A percentile compares a stretch with the other conserved stretches of the same genome.
Conservation (phyloP, 2,113 vertebrate genomes). For the Salminus brasiliensis region DNA sequence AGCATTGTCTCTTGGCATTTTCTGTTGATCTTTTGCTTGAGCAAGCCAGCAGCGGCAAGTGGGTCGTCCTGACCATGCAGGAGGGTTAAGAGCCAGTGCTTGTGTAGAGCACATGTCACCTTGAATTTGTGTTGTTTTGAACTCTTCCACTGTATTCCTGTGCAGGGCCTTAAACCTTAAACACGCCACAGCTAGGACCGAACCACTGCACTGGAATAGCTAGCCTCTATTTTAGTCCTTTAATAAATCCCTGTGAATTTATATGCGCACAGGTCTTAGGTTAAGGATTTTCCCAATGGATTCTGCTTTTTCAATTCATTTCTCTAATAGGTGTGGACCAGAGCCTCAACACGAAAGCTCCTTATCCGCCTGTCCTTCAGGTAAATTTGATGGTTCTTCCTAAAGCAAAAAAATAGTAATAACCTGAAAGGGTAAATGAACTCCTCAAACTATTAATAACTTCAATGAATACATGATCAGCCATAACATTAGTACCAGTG, state of each 20-base stretch:
- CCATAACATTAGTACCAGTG: no score
- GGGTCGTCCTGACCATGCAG: not conserved
- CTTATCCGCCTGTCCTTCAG: slow-evolving; percentile 15
- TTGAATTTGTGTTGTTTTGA: slow-evolving; percentile 63
- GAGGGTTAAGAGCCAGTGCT: not conserved
- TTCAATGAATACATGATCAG: no score
- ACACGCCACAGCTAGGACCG: not conserved
- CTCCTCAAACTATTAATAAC: not conserved
- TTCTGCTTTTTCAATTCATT: not conserved
- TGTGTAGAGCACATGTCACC: slow-evolving; percentile 52
- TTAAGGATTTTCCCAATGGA: not conserved
- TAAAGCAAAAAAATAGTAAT: not conserved
- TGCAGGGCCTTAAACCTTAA: not conserved
- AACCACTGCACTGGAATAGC: not conserved
- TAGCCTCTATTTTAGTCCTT: not conserved
- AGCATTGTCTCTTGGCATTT: not conserved
- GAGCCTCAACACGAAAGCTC: not conserved
- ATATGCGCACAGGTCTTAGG: not conserved
- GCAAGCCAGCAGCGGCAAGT: not conserved
- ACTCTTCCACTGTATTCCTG: slow-evolving; percentile 52
- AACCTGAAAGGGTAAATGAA: not conserved
- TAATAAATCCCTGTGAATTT: not conserved
- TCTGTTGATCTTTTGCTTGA: not conserved
- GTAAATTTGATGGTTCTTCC: slow-evolving; percentile 20
- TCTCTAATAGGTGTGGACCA: slow-evolving; percentile 51